These are phyloP conservation scores for Bursaphelenchus okinawaensis DNA, from an alignment of 2,888 invertebrate genomes.

Conservation along the genomic window DNA sequence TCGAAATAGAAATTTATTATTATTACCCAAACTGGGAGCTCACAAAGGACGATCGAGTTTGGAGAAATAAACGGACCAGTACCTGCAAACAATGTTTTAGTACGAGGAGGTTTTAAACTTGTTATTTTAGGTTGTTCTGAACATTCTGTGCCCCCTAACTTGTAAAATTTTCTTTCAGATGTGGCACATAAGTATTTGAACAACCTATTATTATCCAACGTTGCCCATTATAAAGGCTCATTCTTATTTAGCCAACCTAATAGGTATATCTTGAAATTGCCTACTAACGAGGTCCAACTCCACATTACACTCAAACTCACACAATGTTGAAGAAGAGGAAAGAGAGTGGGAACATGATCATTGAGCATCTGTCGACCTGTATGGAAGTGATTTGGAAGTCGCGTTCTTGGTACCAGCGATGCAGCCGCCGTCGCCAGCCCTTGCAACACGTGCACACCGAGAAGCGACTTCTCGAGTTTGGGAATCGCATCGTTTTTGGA, in stretches of 20 bases:
- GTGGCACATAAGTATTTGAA: too few species aligned
- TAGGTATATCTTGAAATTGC: background rate
- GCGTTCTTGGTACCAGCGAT: conserved; percentile 41
- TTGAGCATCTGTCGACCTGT: conserved; percentile 55
- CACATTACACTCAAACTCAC: conserved; percentile 34
- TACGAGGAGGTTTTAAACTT: background rate
- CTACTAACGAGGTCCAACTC: background rate
- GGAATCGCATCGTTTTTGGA: conserved; percentile 6
- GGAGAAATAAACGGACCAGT: conserved; percentile 52
- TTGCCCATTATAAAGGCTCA: too few species aligned
- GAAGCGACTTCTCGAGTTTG: background rate
- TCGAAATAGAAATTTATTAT: too few species aligned
- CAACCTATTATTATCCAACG: too few species aligned
- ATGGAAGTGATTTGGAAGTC: conserved; percentile 56
- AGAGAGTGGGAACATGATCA: conserved; percentile 56
- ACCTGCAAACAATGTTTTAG: conserved; percentile 30
- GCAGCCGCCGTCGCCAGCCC: conserved; percentile 4
- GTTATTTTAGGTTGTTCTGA: too few species aligned
- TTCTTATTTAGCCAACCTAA: too few species aligned
- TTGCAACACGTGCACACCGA: background rate
- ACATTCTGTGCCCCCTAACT: too few species aligned
- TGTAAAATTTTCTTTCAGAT: too few species aligned
- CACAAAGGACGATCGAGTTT: conserved; percentile 53
- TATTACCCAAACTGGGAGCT: conserved; percentile 9
- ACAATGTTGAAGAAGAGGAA: conserved; percentile 55